Conservation (phyloP, 2,797 vertebrate species). For the Poecile montanus region DNA sequence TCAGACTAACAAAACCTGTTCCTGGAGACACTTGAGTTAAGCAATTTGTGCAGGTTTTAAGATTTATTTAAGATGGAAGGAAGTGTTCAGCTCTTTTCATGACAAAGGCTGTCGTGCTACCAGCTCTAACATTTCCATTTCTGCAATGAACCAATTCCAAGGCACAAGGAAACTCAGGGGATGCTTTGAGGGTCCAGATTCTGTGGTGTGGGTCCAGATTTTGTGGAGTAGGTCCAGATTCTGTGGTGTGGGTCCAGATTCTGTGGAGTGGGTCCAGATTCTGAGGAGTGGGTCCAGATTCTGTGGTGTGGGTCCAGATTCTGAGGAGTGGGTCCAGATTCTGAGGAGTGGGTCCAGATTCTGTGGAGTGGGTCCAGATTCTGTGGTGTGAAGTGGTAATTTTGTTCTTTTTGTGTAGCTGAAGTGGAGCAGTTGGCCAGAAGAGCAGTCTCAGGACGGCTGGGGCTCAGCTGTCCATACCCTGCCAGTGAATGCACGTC, state of each 20-base stretch:
- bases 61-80: not conserved
- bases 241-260: too few species aligned
- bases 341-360: too few species aligned
- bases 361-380: too few species aligned
- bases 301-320: too few species aligned
- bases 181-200: not conserved
- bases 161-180: fast-evolving
- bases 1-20: not conserved
- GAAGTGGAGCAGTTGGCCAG: conserved; percentile 76
- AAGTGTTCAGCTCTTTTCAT: not conserved
- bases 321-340: too few species aligned
- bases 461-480: not conserved
- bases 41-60: not conserved
- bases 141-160: not conserved
- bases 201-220: too few species aligned
- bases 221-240: too few species aligned
- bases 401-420: conserved; percentile 44
- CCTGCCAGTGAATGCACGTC: not conserved
- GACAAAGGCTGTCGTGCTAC: not conserved
- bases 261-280: too few species aligned
- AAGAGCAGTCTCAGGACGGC: conserved; percentile 64
- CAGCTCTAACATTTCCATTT: not conserved
- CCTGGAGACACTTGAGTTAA: fast-evolving
- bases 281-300: too few species aligned
- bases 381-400: not conserved